phyloP scores from a whole-genome alignment of 2,888 invertebrate species.

The Nebria salina region DNA sequence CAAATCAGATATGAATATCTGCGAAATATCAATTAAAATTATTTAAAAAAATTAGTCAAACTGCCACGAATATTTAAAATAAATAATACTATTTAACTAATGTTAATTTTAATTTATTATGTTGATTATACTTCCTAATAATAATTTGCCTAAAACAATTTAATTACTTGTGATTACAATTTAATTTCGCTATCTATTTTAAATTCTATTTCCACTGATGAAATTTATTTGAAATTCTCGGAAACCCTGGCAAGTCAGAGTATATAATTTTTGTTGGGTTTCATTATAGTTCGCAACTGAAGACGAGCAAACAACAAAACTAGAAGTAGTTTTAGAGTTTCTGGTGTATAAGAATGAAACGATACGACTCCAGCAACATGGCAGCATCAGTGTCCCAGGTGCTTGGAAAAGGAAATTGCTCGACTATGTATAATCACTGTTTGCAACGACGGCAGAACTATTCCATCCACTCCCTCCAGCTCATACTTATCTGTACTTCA shows the following conservation, averaged over 20 bases:
- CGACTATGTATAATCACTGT: conserved; percentile 1
- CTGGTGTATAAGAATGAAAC: neutral
- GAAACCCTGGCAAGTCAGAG: neutral
- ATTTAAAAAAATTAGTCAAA: too few species aligned
- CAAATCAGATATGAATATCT: too few species aligned
- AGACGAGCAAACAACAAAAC: neutral
- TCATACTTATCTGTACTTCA: neutral
- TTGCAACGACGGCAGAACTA: neutral
- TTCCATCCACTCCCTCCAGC: neutral
- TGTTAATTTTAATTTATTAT: too few species aligned
- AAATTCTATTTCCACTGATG: neutral
- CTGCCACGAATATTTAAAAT: too few species aligned
- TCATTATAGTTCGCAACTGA: neutral
- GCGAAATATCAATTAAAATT: too few species aligned
- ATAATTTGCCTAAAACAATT: too few species aligned
- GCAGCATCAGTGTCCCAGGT: neutral
- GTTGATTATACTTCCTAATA: too few species aligned
- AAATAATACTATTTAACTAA: too few species aligned
- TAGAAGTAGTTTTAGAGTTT: neutral
- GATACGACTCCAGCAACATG: neutral
- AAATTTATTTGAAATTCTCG: neutral
- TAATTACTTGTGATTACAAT: too few species aligned
- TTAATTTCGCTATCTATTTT: too few species aligned
- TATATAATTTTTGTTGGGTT: neutral
- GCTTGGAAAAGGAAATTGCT: neutral